A percentile compares a stretch with the other conserved stretches of the same genome.
Evolutionary conservation across 1,140 invertebrate genomes (phyloP).

Genomic region (Capitella teleta): DNA sequence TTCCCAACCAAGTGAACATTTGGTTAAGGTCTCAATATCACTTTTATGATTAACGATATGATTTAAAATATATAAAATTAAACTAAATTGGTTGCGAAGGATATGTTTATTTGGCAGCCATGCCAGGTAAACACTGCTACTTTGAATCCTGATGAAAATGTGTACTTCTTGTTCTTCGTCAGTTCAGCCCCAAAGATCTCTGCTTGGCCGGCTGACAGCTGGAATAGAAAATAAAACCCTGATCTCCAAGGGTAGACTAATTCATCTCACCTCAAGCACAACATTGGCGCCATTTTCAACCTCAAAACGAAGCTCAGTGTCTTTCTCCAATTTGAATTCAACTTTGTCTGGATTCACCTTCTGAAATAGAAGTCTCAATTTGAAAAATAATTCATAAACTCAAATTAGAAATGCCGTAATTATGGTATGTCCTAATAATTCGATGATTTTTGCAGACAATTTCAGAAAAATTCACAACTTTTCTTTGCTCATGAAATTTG

Average conservation of each 20-base stretch:
- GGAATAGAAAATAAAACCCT: not conserved
- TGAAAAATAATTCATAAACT: no score
- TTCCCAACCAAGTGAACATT: constrained; percentile 50
- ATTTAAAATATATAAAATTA: no score
- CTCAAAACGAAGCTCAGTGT: constrained; percentile 85
- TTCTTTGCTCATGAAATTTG: no score
- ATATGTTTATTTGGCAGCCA: constrained; percentile 63
- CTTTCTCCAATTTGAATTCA: constrained; percentile 61
- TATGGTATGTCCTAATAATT: no score
- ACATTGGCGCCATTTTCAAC: constrained; percentile 81
- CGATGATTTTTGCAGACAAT: no score
- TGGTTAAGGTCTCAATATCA: no score
- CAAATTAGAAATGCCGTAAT: no score
- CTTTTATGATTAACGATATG: no score
- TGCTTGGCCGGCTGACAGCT: constrained; percentile 75
- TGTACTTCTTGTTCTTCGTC: constrained; percentile 83
- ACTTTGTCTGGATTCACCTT: no score
- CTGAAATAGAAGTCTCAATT: no score
- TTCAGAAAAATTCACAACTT: no score
- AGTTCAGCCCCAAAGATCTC: constrained; percentile 97
- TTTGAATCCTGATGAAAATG: constrained; percentile 80
- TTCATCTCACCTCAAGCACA: constrained; percentile 55
- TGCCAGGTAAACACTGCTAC: constrained; percentile 94
- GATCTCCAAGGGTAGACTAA: not conserved
- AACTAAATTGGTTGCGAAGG: constrained; percentile 17